phyloP scores from a whole-genome alignment of 2,888 invertebrate genomes.

The Taenaris catops region DNA sequence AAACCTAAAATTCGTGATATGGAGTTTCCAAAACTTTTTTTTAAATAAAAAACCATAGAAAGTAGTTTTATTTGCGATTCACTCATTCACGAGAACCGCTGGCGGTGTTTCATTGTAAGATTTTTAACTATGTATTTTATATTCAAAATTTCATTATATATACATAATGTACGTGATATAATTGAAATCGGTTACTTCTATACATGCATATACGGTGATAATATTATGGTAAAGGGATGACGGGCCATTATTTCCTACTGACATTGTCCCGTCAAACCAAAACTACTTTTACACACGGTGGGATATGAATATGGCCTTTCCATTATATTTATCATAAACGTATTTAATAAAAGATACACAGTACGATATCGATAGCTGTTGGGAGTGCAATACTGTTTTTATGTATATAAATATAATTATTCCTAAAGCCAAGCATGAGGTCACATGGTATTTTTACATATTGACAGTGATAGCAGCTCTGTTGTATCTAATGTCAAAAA shows the following conservation, averaged over 20 bases:
- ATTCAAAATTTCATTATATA: conserved; percentile 32
- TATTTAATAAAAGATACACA: too few relatives aligned
- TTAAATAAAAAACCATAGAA: too few relatives aligned
- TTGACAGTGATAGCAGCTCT: too few relatives aligned
- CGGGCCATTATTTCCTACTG: background rate
- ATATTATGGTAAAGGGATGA: background rate
- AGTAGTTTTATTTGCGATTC: conserved; percentile 12
- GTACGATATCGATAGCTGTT: too few relatives aligned
- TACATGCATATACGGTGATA: conserved; percentile 15
- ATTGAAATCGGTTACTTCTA: conserved; percentile 18
- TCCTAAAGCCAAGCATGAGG: too few relatives aligned
- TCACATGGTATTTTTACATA: too few relatives aligned
- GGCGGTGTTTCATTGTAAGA: conserved; percentile 46
- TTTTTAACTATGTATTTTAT: conserved; percentile 17
- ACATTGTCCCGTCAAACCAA: background rate
- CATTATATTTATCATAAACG: too few relatives aligned
- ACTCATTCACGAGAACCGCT: conserved; percentile 41
- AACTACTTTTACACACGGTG: too few relatives aligned
- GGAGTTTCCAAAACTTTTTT: conserved; percentile 17
- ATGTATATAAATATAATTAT: too few relatives aligned
- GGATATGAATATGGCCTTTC: too few relatives aligned
- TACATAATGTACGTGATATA: conserved; percentile 24
- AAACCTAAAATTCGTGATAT: conserved; percentile 21
- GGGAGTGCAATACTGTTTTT: too few relatives aligned
- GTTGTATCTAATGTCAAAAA: too few relatives aligned